phyloP scores from a whole-genome alignment of 2,113 vertebrate species.

The Zeus faber region DNA sequence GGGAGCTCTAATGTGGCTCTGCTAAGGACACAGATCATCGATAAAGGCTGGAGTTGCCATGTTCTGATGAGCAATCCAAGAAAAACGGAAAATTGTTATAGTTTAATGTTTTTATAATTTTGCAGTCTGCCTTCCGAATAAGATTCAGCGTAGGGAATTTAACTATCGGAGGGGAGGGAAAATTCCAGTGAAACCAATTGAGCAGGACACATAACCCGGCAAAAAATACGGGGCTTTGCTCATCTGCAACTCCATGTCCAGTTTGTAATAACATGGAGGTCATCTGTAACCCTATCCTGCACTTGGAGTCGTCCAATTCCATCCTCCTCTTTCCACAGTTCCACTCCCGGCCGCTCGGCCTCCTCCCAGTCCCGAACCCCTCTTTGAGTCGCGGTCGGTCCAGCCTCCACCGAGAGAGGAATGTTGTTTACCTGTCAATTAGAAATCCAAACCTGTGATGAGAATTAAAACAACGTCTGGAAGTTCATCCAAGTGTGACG shows the following conservation, averaged over 20 bases:
- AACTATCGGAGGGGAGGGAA: no score
- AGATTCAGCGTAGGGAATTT: no score
- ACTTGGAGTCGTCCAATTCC: no score
- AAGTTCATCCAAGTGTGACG: slow-evolving; percentile 43
- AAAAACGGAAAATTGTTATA: slow-evolving; percentile 34
- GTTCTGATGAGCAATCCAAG: slow-evolving; percentile 33
- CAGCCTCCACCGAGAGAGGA: no score
- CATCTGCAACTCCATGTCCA: no score
- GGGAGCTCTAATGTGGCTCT: slow-evolving; percentile 31
- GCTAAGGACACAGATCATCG: slow-evolving; percentile 17
- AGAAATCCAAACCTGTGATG: slow-evolving; percentile 30
- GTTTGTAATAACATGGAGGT: no score
- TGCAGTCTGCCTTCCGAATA: slow-evolving; percentile 8
- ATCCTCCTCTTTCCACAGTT: no score
- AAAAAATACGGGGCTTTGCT: no score
- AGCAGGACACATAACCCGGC: no score
- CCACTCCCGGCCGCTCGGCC: no score
- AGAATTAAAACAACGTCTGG: slow-evolving; percentile 43
- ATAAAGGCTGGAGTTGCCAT: slow-evolving; percentile 30
- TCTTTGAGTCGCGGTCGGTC: neutral
- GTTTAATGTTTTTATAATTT: slow-evolving; percentile 16
- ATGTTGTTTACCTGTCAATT: slow-evolving; percentile 57
- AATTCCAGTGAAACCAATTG: no score
- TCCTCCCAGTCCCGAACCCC: neutral
- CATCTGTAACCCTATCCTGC: no score